These are phyloP conservation scores for Chloroclystis v-ata DNA, from an alignment of 2,888 invertebrate genomes.

Conservation along the genomic window DNA sequence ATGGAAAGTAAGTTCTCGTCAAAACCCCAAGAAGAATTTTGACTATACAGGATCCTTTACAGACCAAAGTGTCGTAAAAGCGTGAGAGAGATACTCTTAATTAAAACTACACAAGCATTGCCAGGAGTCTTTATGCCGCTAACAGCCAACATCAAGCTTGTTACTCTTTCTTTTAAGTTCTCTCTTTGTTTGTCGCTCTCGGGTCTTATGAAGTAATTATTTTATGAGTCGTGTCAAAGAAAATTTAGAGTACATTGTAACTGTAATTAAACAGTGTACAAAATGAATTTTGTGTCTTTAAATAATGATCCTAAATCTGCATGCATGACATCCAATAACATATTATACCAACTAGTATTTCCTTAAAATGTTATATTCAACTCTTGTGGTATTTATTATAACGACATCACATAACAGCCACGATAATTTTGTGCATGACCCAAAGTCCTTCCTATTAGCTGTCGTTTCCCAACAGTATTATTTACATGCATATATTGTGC, in stretches of 20 bases:
- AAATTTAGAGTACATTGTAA: not conserved
- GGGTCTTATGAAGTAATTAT: not conserved
- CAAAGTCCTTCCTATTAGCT: constrained; percentile 17
- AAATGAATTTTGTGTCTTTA: too few relatives aligned
- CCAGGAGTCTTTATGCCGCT: constrained; percentile 1
- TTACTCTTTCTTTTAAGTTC: constrained; percentile 1
- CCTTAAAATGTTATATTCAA: too few relatives aligned
- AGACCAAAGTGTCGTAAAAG: constrained; percentile 7
- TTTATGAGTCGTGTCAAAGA: not conserved
- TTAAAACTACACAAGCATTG: constrained; percentile 7
- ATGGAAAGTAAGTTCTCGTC: too few relatives aligned
- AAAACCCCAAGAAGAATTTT: too few relatives aligned
- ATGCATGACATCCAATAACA: too few relatives aligned
- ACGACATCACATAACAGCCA: too few relatives aligned
- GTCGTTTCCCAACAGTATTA: constrained; percentile 38
- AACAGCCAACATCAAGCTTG: constrained; percentile 3
- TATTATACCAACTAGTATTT: too few relatives aligned
- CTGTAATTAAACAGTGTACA: too few relatives aligned
- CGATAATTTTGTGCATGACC: too few relatives aligned
- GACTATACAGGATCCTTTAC: constrained; percentile 6
- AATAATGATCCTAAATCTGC: too few relatives aligned
- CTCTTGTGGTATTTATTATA: too few relatives aligned
- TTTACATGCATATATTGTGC: constrained; percentile 72
- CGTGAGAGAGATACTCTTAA: constrained; percentile 1
- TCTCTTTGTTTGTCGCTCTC: not conserved